Percentiles rank a stretch among this genome's conserved stretches.
These are phyloP conservation scores for Oophaga sylvatica DNA, from an alignment of 2,797 vertebrate genomes.

Conservation along the genomic window DNA sequence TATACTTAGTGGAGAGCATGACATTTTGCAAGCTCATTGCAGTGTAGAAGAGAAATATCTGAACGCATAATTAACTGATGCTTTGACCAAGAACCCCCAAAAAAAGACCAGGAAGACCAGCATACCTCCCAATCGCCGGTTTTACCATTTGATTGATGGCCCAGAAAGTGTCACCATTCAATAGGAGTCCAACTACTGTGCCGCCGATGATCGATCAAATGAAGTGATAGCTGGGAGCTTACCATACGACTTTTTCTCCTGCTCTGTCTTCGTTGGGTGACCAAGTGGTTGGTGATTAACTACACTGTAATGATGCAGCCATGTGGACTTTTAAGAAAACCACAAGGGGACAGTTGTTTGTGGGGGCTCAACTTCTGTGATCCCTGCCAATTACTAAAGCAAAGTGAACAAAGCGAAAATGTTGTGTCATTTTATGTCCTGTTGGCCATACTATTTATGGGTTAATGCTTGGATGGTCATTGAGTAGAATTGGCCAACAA, in stretches of 20 bases:
- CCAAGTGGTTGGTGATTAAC: no score
- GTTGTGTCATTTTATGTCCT: background rate
- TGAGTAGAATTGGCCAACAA: background rate
- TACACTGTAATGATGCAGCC: no score
- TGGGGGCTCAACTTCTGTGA: background rate
- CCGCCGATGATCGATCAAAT: no score
- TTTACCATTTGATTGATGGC: background rate
- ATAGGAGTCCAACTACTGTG: no score
- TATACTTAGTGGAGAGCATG: slow-evolving; percentile 11
- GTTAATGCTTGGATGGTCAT: background rate
- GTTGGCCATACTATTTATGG: background rate
- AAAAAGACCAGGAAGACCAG: no score
- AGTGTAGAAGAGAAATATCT: background rate
- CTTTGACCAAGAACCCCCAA: background rate
- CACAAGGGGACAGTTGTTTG: background rate
- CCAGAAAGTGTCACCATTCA: no score
- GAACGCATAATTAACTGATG: background rate
- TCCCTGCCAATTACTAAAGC: background rate
- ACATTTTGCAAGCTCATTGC: slow-evolving; percentile 10
- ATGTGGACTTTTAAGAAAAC: no score
- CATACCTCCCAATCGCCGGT: background rate
- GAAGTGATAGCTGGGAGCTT: no score
- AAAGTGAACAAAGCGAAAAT: no score
- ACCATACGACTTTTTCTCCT: no score
- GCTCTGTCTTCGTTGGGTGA: no score